A percentile compares a stretch with the other conserved stretches of the same genome.
These are phyloP conservation scores for Drosophila bocqueti DNA, from an alignment of 1,140 invertebrate genomes.

Conservation along the genomic window DNA sequence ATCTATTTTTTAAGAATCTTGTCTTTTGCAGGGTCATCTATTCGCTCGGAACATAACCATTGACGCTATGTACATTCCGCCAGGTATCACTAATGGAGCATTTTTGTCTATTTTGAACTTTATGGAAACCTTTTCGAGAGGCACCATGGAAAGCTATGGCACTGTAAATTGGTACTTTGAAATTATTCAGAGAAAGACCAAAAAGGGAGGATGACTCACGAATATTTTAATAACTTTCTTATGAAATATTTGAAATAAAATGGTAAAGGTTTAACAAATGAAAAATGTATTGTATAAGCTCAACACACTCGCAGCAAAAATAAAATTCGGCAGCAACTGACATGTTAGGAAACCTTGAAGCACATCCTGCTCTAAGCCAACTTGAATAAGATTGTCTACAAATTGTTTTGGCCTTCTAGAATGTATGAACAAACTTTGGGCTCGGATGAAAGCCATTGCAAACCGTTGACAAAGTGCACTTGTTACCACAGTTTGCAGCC, in stretches of 20 bases:
- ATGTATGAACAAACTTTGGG: slow-evolving; percentile 5
- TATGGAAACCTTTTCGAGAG: background rate
- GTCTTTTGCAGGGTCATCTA: background rate
- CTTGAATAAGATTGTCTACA: slow-evolving; percentile 8
- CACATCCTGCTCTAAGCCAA: background rate
- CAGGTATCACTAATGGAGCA: background rate
- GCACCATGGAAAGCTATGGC: background rate
- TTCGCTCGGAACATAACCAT: background rate
- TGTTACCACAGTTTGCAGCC: slow-evolving; percentile 4
- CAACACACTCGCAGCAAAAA: background rate
- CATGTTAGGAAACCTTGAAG: background rate
- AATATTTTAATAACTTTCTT: background rate
- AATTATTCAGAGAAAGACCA: background rate
- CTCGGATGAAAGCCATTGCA: slow-evolving; percentile 6
- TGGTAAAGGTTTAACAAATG: background rate
- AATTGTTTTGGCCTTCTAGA: slow-evolving; percentile 8
- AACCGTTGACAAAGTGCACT: slow-evolving; percentile 16
- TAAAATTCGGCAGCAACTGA: background rate
- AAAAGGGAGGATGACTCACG: background rate
- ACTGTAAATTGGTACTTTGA: background rate
- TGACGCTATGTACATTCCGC: background rate
- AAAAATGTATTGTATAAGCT: background rate
- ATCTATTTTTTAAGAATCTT: too few species aligned
- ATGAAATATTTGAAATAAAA: background rate
- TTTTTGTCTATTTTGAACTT: background rate